Base-by-base conservation (phyloP, 2,888 invertebrate species). In the Cosmopolites sordidus region DNA sequence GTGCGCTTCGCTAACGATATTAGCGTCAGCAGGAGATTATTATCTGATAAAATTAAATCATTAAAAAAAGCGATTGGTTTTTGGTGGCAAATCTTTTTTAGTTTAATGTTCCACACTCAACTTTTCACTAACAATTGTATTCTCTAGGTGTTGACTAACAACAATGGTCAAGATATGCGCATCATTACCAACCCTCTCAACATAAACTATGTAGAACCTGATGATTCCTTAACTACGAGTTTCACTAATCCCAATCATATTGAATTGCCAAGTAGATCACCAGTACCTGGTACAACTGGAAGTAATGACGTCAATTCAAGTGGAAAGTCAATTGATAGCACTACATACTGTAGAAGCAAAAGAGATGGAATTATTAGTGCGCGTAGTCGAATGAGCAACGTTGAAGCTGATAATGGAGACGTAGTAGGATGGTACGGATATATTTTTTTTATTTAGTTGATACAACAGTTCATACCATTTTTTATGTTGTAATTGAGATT, bases 141-240 rank as follows among this genome's bases (percentile, higher is more conserved):
- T 18, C 22, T 42, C 2, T 27, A 51, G 51, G 51, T 56, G 27
- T 27, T 48, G 4, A 42, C 48, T 6, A 53, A 44, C 14, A 58
- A 54, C 18, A 48, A 52, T 30, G 50, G 47, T 2, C 69, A 69
- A 59, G 77, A 84, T 73, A 88, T 90, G 75, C 78, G 89, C 54
- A 89, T 91, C 61, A 90, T 89, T 16, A 79, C 83, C 54, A 89
- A 90, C 73, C 90, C 90, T 0, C 78, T 89, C 62, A 86, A 79
- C 71, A 78, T 78, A 66, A 86, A 83, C 71, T 87, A 86, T 68
- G 81, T 81, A 15, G 83, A 83, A 61, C 83, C 83, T 0, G 83
- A 83, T 30, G 83, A 83, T 69, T 80, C 81, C 6, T 61, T 74
- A 22, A 78, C 78, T 47, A 84, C 85, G 53, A 85, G 86, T 61